phyloP scores from a whole-genome alignment of 2,113 vertebrate genomes.

The Ceuthmochares aereus region DNA sequence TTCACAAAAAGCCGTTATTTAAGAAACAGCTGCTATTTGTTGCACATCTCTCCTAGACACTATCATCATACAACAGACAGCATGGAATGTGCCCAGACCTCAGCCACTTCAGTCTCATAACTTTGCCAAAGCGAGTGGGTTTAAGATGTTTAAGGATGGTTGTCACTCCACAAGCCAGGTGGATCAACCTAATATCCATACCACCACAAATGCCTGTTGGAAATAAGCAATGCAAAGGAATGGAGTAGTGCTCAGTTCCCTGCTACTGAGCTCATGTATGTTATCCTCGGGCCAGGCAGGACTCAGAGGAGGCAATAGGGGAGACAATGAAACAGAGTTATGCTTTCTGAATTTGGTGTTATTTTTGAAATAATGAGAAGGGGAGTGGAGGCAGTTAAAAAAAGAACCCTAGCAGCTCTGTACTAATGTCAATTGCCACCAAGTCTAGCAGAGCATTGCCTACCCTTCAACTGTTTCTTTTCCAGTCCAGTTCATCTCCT shows the following conservation, averaged over 20 bases:
- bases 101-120: background rate
- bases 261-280: rapidly evolving
- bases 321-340: background rate
- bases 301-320: background rate
- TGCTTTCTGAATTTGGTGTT: background rate
- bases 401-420: background rate
- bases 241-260: background rate
- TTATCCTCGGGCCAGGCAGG: background rate
- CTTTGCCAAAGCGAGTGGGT: background rate
- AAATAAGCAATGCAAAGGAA: background rate
- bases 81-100: background rate
- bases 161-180: background rate
- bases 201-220: rapidly evolving
- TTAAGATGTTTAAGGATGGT: background rate
- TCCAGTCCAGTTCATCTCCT: background rate
- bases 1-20: background rate
- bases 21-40: background rate
- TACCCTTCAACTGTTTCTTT: background rate
- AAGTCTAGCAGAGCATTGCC: background rate
- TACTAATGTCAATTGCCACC: background rate
- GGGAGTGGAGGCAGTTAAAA: background rate
- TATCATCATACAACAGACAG: rapidly evolving
- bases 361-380: background rate
- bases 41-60: background rate
- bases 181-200: background rate